Percentiles rank a stretch among this genome's conserved stretches.
Evolutionary conservation across 2,888 invertebrate species (phyloP).

Genomic region (Crocallis elinguaria): DNA sequence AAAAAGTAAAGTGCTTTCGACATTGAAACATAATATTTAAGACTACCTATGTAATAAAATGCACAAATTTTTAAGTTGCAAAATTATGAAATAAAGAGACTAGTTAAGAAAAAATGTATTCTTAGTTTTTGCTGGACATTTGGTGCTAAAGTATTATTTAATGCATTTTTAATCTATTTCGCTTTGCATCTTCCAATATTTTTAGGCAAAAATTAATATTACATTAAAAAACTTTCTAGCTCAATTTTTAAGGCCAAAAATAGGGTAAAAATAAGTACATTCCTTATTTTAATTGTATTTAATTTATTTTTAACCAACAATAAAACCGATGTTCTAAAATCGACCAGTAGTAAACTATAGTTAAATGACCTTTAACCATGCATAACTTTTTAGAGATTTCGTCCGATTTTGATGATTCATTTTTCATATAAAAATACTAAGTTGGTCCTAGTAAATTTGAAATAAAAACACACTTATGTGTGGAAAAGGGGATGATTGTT

Average conservation of each 20-base stretch:
- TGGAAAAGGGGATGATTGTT: no score
- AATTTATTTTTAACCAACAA: no score
- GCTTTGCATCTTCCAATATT: slow-evolving; percentile 28
- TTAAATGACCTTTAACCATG: no score
- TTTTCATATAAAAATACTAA: no score
- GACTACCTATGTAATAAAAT: neutral
- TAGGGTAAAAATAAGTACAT: neutral
- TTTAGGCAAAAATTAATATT: slow-evolving; percentile 16
- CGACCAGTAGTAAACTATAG: no score
- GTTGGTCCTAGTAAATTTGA: no score
- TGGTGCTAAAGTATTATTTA: slow-evolving; percentile 55
- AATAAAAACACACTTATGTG: no score
- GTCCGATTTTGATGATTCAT: no score
- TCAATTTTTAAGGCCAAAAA: neutral
- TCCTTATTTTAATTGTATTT: neutral
- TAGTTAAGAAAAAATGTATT: slow-evolving; percentile 20
- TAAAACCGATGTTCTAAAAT: no score
- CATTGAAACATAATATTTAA: no score
- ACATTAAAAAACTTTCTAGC: neutral
- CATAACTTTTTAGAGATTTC: no score
- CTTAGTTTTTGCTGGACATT: slow-evolving; percentile 57
- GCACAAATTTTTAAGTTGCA: neutral
- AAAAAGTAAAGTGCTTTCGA: no score
- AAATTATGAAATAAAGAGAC: neutral
- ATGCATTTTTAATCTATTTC: slow-evolving; percentile 14